phyloP scores from a whole-genome alignment of 2,888 invertebrate genomes.

The Rhorus exstirpatorius region DNA sequence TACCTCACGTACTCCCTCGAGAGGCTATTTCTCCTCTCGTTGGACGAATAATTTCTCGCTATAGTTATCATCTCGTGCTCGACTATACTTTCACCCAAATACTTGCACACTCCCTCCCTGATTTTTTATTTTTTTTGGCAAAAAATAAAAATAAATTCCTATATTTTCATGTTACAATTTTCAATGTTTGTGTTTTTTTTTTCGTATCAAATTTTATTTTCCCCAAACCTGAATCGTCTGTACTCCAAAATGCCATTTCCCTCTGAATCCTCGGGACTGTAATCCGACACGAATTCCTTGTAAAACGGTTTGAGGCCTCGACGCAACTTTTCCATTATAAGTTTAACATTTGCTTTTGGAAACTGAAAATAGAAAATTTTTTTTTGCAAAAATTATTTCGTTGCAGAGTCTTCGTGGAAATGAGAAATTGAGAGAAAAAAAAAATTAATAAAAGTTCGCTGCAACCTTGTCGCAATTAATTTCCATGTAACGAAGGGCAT shows the following conservation, averaged over 20 bases:
- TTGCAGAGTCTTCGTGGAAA: not conserved
- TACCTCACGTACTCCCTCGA: conserved; percentile 83
- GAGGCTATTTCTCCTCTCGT: conserved; percentile 85
- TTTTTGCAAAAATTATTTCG: not conserved
- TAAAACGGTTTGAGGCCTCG: conserved; percentile 90
- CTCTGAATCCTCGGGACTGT: conserved; percentile 86
- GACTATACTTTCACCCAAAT: conserved; percentile 90
- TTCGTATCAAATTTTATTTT: conserved; percentile 10
- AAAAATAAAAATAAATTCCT: conserved; percentile 59
- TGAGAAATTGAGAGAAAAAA: conserved; percentile 8
- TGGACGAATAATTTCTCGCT: conserved; percentile 91
- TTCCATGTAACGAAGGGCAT: conserved; percentile 95
- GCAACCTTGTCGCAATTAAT: conserved; percentile 89
- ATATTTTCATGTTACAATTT: conserved; percentile 63
- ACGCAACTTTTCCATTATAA: conserved; percentile 92
- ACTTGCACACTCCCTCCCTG: conserved; percentile 89
- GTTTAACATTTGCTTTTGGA: conserved; percentile 90
- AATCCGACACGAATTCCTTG: conserved; percentile 92
- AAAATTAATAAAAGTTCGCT: not conserved
- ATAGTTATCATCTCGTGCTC: conserved; percentile 94
- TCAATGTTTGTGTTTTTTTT: not conserved
- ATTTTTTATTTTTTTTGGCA: not conserved
- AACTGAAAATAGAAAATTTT: conserved; percentile 87
- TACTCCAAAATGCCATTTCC: conserved; percentile 82
- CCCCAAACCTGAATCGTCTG: conserved; percentile 84